Evolutionary conservation across 2,888 invertebrate genomes (phyloP).

Genomic region (Eilema griseolum): DNA sequence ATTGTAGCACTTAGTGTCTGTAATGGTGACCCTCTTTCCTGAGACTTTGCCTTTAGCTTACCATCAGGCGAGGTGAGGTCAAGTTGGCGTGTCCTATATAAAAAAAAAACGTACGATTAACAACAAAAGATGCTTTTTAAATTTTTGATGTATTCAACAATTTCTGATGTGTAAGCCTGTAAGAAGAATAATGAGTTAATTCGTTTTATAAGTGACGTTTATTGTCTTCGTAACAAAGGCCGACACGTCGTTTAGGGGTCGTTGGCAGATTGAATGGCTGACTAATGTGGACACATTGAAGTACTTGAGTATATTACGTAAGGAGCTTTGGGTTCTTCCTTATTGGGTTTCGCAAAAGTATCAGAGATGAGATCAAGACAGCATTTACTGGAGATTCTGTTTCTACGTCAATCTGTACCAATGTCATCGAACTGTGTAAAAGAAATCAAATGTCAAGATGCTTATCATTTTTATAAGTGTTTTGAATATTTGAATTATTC

Average conservation of each 20-base stretch:
- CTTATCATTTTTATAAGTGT: no score
- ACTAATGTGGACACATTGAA: slow-evolving; percentile 12
- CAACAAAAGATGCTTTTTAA: background rate
- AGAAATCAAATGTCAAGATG: no score
- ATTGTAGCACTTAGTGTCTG: no score
- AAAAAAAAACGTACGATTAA: background rate
- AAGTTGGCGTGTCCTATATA: no score
- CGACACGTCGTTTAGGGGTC: slow-evolving; percentile 5
- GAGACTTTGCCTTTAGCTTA: no score
- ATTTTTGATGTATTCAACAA: background rate
- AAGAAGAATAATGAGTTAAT: slow-evolving; percentile 1
- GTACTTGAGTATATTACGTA: background rate
- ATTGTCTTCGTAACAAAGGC: slow-evolving; percentile 23
- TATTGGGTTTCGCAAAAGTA: background rate
- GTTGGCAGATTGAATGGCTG: slow-evolving; percentile 13
- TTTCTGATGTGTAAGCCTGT: background rate
- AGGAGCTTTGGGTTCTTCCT: background rate
- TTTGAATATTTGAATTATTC: no score
- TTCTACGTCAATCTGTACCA: background rate
- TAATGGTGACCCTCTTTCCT: no score
- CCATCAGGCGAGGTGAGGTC: no score
- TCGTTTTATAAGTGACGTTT: slow-evolving; percentile 23
- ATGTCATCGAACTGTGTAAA: background rate
- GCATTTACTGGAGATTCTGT: background rate
- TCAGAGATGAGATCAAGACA: background rate